Evolutionary conservation across 2,113 vertebrate genomes (phyloP).

Genomic region (Todiramphus chloris): DNA sequence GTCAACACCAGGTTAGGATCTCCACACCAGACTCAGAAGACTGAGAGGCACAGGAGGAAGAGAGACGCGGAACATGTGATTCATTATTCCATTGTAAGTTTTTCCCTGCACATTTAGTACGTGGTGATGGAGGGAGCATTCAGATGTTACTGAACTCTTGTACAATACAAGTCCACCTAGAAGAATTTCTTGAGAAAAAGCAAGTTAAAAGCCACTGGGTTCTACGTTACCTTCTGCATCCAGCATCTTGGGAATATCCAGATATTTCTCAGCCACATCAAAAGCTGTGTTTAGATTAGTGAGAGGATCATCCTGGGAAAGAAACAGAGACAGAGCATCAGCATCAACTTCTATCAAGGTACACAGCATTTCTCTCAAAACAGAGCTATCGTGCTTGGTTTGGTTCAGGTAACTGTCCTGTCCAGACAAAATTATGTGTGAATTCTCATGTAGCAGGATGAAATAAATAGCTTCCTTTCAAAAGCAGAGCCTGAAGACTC

Average conservation of each 20-base stretch:
- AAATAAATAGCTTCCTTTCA: background rate
- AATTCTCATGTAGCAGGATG: background rate
- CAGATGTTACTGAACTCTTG: background rate
- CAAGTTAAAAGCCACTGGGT: background rate
- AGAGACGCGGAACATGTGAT: background rate
- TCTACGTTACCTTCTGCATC: slow-evolving; percentile 90
- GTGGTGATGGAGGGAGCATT: background rate
- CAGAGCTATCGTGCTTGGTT: background rate
- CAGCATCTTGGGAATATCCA: slow-evolving; percentile 96
- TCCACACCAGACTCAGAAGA: background rate
- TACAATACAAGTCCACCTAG: slow-evolving; percentile 35
- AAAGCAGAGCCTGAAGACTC: background rate
- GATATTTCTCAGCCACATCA: slow-evolving; percentile 91
- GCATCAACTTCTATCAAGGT: background rate
- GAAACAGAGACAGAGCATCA: slow-evolving; percentile 3
- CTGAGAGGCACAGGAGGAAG: background rate
- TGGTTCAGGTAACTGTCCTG: background rate
- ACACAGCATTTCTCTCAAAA: background rate
- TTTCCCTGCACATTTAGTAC: background rate
- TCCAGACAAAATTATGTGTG: background rate
- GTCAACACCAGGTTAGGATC: background rate
- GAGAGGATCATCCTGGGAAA: slow-evolving; percentile 87
- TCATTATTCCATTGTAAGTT: background rate
- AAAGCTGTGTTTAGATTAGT: slow-evolving; percentile 95
- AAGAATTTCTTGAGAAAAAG: slow-evolving; percentile 6